Evolutionary conservation across 2,797 vertebrate genomes (phyloP), one percentile per base, ranked within the genome.

Genomic region (Chaetophractus vellerosus): DNA sequence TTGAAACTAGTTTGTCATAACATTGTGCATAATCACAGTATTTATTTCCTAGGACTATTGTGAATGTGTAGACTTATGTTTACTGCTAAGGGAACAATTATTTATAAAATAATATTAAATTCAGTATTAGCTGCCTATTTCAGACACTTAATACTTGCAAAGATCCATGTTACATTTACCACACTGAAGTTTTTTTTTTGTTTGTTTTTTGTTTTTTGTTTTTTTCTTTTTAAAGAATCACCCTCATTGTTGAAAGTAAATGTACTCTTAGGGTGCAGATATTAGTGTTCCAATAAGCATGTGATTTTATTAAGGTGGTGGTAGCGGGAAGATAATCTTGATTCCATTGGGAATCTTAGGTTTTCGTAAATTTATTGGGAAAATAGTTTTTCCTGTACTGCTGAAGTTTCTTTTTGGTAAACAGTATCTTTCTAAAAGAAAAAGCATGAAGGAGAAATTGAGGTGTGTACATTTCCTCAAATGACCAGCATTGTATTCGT

Each of bases 331-430:
- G 98, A 98, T 98, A 98, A 99, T 98, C 98, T 98, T 98, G 98
- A 99, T 99, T 99, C 98, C 98, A 98, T 98, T 99, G 98, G 98
- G 98, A 98, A 99, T 99, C 98, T 99, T 98, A 98, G 98, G 98
- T 98, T 98, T 98, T 99, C 98, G 98, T 98, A 99, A 98, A 98
- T 98, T 97, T 98, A 98, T 98, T 98, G 98, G 98, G 98, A 98
- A 98, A 98, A 98, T 98, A 98, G 98, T 97, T 98, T 99, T 99
- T 98, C 98, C 98, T 98, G 98, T 96, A 98, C 97, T 98, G 98
- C 98, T 98, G 98, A 98, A 96, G 98, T 98, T 99, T 98, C 98
- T 98, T 98, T 98, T 98, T 98, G 98, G 98, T 98, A 98, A 99
- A 99, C 98, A 98, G 93, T 98, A 98, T 98, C 97, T 98, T 98